phyloP scores from a whole-genome alignment of 2,888 invertebrate species.

The Fissipunctia ypsillon region DNA sequence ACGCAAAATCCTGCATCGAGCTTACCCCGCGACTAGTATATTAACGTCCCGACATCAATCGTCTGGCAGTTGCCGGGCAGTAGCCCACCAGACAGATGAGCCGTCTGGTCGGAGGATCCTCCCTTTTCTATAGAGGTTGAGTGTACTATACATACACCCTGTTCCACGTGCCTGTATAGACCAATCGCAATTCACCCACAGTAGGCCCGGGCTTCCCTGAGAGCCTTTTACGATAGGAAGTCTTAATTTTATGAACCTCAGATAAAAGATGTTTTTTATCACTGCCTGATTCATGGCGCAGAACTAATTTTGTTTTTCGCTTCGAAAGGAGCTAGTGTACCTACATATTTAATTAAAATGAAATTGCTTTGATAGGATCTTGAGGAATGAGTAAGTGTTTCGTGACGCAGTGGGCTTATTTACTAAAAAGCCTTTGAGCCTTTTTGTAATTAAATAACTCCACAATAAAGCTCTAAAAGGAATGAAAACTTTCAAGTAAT shows the following conservation, averaged over 20 bases:
- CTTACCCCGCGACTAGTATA: too few relatives aligned
- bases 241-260: constrained; percentile 67
- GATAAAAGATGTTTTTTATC: constrained; percentile 67
- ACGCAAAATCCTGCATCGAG: too few relatives aligned
- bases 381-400: constrained; percentile 10
- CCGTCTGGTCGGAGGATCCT: too few relatives aligned
- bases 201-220: not conserved
- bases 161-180: too few relatives aligned
- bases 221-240: constrained; percentile 52
- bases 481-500: not conserved
- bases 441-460: not conserved
- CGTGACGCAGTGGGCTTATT: not conserved
- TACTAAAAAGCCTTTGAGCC: not conserved
- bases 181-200: constrained; percentile 42
- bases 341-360: constrained; percentile 26
- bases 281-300: constrained; percentile 66
- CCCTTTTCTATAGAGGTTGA: too few relatives aligned
- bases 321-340: constrained; percentile 23
- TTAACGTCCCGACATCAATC: too few relatives aligned
- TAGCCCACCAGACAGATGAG: too few relatives aligned
- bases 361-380: constrained; percentile 26
- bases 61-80: too few relatives aligned
- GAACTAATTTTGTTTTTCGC: constrained; percentile 69
- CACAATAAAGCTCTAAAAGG: not conserved
- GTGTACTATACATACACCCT: too few relatives aligned